Percentiles rank a stretch among this genome's conserved stretches.
These are phyloP conservation scores for Stercorarius parasiticus DNA, from an alignment of 2,113 vertebrate genomes.

Conservation along the genomic window DNA sequence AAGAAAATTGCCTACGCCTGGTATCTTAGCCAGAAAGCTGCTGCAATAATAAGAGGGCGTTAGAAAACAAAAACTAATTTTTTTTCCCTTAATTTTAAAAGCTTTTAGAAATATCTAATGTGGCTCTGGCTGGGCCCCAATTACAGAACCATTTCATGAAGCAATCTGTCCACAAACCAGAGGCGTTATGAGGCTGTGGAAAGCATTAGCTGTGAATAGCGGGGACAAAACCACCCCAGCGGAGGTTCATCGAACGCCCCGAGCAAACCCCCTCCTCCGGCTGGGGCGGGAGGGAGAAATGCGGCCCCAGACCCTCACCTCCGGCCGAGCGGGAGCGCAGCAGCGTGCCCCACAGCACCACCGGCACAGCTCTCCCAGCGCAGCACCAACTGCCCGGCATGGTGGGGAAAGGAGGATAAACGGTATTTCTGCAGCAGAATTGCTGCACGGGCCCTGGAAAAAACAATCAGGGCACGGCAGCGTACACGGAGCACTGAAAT, in stretches of 20 bases:
- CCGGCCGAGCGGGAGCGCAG: fast-evolving
- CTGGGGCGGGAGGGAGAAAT: fast-evolving
- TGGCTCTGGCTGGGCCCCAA: neutral
- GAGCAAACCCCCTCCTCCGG: neutral
- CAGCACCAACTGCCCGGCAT: fast-evolving
- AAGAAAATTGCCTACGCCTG: neutral
- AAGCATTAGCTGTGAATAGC: neutral
- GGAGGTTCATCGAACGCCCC: neutral
- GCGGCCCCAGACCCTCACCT: neutral
- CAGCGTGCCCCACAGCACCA: fast-evolving
- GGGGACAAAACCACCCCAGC: neutral
- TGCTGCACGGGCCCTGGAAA: neutral
- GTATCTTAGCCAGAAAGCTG: neutral
- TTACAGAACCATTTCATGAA: neutral
- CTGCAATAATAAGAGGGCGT: neutral
- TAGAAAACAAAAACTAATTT: neutral
- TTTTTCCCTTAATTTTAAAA: neutral
- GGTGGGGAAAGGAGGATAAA: neutral
- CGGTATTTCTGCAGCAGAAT: neutral
- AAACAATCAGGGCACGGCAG: neutral
- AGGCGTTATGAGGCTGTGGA: neutral
- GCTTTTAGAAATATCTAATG: neutral
- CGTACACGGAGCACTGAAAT: neutral
- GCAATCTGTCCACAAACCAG: neutral
- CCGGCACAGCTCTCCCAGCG: fast-evolving